These are phyloP conservation scores for Apodemus speciosus DNA, from an alignment of 2,113 vertebrate genomes.

Conservation along the genomic window DNA sequence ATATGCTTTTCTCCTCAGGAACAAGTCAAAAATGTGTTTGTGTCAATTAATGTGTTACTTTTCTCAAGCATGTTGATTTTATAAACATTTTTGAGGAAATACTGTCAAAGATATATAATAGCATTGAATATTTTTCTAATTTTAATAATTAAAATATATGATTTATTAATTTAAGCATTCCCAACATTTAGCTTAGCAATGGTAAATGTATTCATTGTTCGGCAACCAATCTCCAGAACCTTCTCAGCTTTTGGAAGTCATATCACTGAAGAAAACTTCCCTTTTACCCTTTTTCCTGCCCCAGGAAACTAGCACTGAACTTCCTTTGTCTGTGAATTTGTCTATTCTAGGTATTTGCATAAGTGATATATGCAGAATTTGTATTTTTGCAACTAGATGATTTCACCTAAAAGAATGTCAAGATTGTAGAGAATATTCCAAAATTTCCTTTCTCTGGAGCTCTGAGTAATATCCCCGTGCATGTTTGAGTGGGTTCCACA, in stretches of 20 bases:
- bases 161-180: not conserved
- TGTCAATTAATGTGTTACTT: constrained; percentile 38
- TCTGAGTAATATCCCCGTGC: not conserved
- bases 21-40: constrained; percentile 10
- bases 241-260: constrained; percentile 10
- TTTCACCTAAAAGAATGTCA: not conserved
- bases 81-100: constrained; percentile 24
- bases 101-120: constrained; percentile 17
- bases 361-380: not conserved
- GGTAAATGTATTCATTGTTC: not conserved
- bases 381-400: not conserved
- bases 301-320: not conserved
- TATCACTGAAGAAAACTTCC: not conserved
- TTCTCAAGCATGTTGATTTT: constrained; percentile 10
- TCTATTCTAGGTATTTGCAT: not conserved
- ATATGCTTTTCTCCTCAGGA: constrained; percentile 21
- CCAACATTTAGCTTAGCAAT: not conserved
- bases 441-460: not conserved
- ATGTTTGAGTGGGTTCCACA: not conserved
- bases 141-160: not conserved
- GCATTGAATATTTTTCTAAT: not conserved
- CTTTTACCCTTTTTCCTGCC: not conserved
- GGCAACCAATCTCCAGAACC: not conserved
- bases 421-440: not conserved
- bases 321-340: not conserved